These are phyloP conservation scores for Tiphia femorata DNA, from an alignment of 2,888 invertebrate species.

Conservation along the genomic window DNA sequence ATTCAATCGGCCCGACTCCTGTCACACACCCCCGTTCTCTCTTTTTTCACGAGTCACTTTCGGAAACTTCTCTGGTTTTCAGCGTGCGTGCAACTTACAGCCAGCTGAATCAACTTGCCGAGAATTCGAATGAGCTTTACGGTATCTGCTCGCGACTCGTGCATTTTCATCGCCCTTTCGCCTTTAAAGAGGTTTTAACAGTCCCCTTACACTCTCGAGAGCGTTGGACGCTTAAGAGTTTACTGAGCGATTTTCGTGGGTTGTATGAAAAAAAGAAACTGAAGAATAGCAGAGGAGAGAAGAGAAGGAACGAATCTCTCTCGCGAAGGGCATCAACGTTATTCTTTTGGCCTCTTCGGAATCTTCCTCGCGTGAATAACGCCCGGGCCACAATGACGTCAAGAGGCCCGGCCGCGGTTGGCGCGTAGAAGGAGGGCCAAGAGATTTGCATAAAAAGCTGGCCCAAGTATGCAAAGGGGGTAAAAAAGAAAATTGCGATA, in stretches of 20 bases:
- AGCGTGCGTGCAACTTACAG: not conserved
- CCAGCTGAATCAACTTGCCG: conserved; percentile 4
- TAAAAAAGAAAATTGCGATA: not conserved
- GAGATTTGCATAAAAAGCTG: conserved; percentile 18
- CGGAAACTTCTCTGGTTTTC: too few species aligned
- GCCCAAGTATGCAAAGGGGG: not conserved
- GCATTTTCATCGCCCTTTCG: conserved; percentile 30
- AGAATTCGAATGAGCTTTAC: conserved; percentile 41
- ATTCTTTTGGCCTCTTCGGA: conserved; percentile 14
- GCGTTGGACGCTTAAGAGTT: not conserved
- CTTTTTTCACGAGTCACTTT: too few species aligned
- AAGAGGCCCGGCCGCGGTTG: not conserved
- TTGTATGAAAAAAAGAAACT: not conserved
- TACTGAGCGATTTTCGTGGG: not conserved
- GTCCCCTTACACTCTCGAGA: not conserved
- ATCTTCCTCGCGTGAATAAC: conserved; percentile 20
- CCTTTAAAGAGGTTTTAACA: not conserved
- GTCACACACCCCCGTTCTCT: too few species aligned
- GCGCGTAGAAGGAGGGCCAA: not conserved
- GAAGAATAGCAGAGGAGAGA: conserved; percentile 1
- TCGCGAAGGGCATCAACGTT: conserved; percentile 16
- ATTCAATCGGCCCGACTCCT: too few species aligned
- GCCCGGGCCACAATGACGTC: conserved; percentile 15
- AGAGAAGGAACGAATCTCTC: not conserved
- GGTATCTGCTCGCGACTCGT: conserved; percentile 28